Percentiles rank a stretch among this genome's conserved stretches.
phyloP scores from a whole-genome alignment of 2,113 vertebrate genomes.

The Genyomyrus donnyi region DNA sequence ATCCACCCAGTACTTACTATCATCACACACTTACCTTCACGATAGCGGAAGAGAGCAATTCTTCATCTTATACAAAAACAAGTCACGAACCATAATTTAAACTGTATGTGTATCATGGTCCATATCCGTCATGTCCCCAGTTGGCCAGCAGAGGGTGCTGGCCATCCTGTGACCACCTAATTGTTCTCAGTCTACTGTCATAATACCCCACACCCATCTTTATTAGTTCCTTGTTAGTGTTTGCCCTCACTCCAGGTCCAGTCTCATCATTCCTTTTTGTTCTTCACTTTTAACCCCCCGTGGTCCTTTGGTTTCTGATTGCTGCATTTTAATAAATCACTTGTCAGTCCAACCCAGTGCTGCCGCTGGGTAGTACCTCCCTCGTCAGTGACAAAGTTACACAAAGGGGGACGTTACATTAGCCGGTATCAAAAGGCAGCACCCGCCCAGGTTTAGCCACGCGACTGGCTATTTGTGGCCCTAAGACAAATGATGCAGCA shows the following conservation, averaged over 20 bases:
- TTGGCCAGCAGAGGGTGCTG: neutral
- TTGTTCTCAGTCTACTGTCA: neutral
- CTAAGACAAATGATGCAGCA: neutral
- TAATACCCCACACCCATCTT: neutral
- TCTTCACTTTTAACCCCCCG: neutral
- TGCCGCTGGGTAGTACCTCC: neutral
- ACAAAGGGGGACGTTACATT: neutral
- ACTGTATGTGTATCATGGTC: neutral
- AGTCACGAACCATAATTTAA: constrained; percentile 63
- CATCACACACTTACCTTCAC: constrained; percentile 53
- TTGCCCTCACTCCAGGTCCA: neutral
- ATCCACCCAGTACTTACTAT: neutral
- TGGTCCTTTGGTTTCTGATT: neutral
- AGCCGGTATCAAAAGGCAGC: neutral
- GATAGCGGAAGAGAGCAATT: constrained; percentile 85
- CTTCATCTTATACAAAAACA: constrained; percentile 95
- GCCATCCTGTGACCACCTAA: neutral
- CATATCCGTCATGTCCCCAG: neutral
- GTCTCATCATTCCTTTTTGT: neutral
- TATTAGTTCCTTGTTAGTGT: neutral
- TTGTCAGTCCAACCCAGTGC: neutral
- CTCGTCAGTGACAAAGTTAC: neutral
- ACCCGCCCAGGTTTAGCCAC: neutral
- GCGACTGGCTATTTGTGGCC: neutral
- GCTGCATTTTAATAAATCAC: neutral